Conservation (phyloP, 2,888 invertebrate genomes). For the Drosophila greeni region DNA sequence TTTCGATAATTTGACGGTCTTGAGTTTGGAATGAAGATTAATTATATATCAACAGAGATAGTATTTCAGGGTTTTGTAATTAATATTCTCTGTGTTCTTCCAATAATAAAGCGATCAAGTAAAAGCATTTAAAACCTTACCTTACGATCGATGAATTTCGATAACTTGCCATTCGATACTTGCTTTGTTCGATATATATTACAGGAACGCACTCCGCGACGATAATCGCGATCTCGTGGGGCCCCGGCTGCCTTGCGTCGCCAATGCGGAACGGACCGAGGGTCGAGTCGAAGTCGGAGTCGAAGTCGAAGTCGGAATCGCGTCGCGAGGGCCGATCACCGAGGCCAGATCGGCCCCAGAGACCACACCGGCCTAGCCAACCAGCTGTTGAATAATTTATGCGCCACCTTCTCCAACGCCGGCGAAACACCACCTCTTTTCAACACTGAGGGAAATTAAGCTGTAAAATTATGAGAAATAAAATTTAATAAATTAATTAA, state of each 20-base stretch:
- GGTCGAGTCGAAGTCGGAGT: slow-evolving; percentile 22
- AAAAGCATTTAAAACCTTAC: not conserved
- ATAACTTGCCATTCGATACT: not conserved
- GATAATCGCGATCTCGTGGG: slow-evolving; percentile 8
- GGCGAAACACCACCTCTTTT: slow-evolving; percentile 47
- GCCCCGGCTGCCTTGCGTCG: slow-evolving; percentile 61
- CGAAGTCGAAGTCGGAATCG: slow-evolving; percentile 17
- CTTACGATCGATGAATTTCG: not conserved
- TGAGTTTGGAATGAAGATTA: no score
- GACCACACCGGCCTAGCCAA: slow-evolving; percentile 37
- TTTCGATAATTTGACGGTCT: no score
- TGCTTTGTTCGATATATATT: not conserved
- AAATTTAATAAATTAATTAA: not conserved
- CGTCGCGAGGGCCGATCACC: slow-evolving; percentile 32
- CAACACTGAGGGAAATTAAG: slow-evolving; percentile 5
- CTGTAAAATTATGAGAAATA: not conserved
- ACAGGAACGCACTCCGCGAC: not conserved
- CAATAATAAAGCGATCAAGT: no score
- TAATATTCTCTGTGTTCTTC: no score
- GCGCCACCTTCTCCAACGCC: slow-evolving; percentile 51
- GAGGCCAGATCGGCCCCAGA: slow-evolving; percentile 29
- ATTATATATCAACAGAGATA: no score
- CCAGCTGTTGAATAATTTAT: slow-evolving; percentile 69
- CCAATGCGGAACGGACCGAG: slow-evolving; percentile 63
- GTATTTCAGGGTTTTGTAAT: no score